These are phyloP conservation scores for Steinernema scapterisci DNA, from an alignment of 2,888 invertebrate species.

Conservation along the genomic window DNA sequence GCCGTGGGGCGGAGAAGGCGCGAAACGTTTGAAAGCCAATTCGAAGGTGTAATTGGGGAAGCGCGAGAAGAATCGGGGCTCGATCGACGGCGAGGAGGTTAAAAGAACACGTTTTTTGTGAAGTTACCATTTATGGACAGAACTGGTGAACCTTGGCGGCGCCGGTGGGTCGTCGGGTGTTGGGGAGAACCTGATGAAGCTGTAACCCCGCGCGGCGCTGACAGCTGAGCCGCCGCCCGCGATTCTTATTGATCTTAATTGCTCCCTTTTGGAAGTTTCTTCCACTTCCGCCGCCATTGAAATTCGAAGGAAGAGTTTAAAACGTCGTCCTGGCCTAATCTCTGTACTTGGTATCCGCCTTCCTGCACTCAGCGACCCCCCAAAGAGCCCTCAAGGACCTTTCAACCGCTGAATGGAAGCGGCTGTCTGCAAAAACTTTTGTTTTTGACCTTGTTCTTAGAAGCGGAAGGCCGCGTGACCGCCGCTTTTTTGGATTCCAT, in stretches of 20 bases:
- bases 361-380: not conserved
- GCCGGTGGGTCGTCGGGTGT: not conserved
- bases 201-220: not conserved
- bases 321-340: not conserved
- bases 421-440: not conserved
- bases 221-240: not conserved
- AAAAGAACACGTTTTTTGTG: slow-evolving; percentile 26
- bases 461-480: too few relatives aligned
- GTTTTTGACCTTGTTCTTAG: not conserved
- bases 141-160: slow-evolving; percentile 4
- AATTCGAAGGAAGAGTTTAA: not conserved
- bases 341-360: slow-evolving; percentile 1
- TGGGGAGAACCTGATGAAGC: not conserved
- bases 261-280: not conserved
- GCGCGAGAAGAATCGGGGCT: too few relatives aligned
- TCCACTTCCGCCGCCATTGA: not conserved
- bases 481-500: too few relatives aligned
- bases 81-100: not conserved
- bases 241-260: not conserved
- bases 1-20: not conserved
- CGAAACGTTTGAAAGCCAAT: not conserved
- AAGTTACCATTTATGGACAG: slow-evolving; percentile 4
- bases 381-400: not conserved
- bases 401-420: not conserved
- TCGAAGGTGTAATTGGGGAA: slow-evolving; percentile 8